Evolutionary conservation across 1,140 invertebrate species (phyloP).

Genomic region (Contarinia nasturtii): DNA sequence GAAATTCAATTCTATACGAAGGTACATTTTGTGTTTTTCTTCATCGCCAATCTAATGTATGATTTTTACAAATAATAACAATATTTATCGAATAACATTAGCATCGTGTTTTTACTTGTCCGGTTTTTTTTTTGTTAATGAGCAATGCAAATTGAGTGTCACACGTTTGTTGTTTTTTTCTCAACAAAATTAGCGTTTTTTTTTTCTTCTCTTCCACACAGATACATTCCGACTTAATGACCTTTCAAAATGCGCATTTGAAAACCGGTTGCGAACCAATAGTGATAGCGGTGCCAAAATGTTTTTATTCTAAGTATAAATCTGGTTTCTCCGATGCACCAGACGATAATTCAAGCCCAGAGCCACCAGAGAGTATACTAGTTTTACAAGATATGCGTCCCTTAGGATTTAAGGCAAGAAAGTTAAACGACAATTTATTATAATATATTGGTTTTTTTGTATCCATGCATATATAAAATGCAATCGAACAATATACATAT

Average conservation of each 20-base stretch:
- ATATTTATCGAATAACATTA: too few species aligned
- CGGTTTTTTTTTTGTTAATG: too few species aligned
- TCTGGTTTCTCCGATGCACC: constrained; percentile 11
- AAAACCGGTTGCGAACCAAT: constrained; percentile 15
- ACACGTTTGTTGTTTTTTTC: constrained; percentile 1
- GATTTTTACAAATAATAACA: too few species aligned
- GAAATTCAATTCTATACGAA: constrained; percentile 70
- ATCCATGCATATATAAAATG: too few species aligned
- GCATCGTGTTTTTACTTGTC: too few species aligned
- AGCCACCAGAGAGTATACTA: constrained; percentile 36
- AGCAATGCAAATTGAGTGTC: too few species aligned
- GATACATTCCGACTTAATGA: constrained; percentile 40
- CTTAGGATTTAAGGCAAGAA: constrained; percentile 19
- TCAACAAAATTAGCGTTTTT: too few species aligned
- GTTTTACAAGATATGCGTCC: constrained; percentile 28
- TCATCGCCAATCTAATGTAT: too few species aligned
- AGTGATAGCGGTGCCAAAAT: constrained; percentile 35
- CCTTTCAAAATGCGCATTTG: constrained; percentile 28
- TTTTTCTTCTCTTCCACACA: constrained; percentile 16
- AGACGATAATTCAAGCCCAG: constrained; percentile 16
- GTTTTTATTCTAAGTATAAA: constrained; percentile 42
- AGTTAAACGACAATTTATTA: too few species aligned
- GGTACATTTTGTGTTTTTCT: too few species aligned
- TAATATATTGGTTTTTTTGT: too few species aligned
- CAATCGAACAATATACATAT: too few species aligned